Base-by-base conservation (phyloP, 2,888 invertebrate genomes). In the Erebia ligea region DNA sequence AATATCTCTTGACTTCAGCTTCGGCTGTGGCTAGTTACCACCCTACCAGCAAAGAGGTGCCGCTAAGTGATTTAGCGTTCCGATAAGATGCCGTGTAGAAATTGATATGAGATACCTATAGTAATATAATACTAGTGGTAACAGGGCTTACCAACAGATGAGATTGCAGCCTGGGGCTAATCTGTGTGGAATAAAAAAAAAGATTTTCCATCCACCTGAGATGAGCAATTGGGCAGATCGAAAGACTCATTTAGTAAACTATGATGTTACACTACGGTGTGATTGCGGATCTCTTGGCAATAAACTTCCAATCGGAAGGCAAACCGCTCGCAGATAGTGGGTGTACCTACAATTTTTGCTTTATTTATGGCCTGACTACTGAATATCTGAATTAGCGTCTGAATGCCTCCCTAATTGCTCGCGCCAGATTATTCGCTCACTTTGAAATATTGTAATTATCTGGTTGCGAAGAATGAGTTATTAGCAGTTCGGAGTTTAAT, bases 291-390 rank as follows among this genome's bases (percentile, higher is more conserved):
- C 52, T 11, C 42, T 56, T 40, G 42, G 67, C 62, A 74, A 74
- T 76, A 71, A 73, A 72, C 64, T 67, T 59, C 68, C 72, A 73
- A 76, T 73, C 69, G 70, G 69, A 69, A 69, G 64, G 71, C 76
- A 71, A 73, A 73, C 72, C 70, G 75, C 69, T 70, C 72, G 65
- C 48, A 73, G 76, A 75, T 74, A 75, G 67, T 69, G 67, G 68
- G 70, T 57, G 76, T 74, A 72, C n/a, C n/a, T n/a, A n/a, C 69
- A 74, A 75, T 76, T 76, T 76, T 76, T 76, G 59, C 72, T 71
- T 76, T 72, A 76, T 76, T 76, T 76, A 76, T 76, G 25, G 70
- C 58, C 69, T 57, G 57, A 61, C 59, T 63, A 45, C 71, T 73
- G 75, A 73, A 73, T 74, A 69, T 68, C 68, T 71, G 70, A 54